These are phyloP conservation scores for Esox masquinongy DNA, from an alignment of 2,797 vertebrate species.

Conservation along the genomic window DNA sequence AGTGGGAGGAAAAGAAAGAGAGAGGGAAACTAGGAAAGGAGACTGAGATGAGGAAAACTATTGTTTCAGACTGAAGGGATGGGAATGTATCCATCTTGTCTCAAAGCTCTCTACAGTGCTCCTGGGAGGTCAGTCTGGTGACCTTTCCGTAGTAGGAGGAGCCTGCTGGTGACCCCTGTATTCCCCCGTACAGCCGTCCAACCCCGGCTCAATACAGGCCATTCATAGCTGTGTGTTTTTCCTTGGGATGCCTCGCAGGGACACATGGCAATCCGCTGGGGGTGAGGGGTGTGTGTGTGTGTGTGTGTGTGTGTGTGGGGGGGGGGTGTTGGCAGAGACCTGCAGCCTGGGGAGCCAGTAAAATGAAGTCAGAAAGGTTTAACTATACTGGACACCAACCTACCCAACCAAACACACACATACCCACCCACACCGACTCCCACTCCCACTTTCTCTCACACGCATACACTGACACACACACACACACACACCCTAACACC, in stretches of 20 bases:
- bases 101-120: slow-evolving; percentile 71
- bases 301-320: background rate
- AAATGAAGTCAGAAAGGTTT: slow-evolving; percentile 59
- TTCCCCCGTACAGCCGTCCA: slow-evolving; percentile 61
- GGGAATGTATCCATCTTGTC: slow-evolving; percentile 77
- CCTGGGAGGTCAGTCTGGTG: slow-evolving; percentile 82
- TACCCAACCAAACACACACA: background rate
- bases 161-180: slow-evolving; percentile 75
- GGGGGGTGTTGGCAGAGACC: slow-evolving; percentile 3
- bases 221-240: slow-evolving; percentile 91
- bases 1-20: slow-evolving; percentile 64
- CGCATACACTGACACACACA: slow-evolving; percentile 19
- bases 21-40: slow-evolving; percentile 46
- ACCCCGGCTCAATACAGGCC: slow-evolving; percentile 82
- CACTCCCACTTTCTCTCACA: background rate
- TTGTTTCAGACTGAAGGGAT: slow-evolving; percentile 49
- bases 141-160: slow-evolving; percentile 68
- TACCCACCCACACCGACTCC: background rate
- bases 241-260: slow-evolving; percentile 83
- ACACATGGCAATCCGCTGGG: slow-evolving; percentile 78
- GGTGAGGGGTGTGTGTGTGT: background rate
- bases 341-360: slow-evolving; percentile 35
- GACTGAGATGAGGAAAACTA: slow-evolving; percentile 56
- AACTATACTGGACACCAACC: slow-evolving; percentile 1
- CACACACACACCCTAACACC: slow-evolving; percentile 13